Percentiles rank a stretch among this genome's conserved stretches.
phyloP scores from a whole-genome alignment of 2,797 vertebrate genomes.

The Myiotriccus ornatus region DNA sequence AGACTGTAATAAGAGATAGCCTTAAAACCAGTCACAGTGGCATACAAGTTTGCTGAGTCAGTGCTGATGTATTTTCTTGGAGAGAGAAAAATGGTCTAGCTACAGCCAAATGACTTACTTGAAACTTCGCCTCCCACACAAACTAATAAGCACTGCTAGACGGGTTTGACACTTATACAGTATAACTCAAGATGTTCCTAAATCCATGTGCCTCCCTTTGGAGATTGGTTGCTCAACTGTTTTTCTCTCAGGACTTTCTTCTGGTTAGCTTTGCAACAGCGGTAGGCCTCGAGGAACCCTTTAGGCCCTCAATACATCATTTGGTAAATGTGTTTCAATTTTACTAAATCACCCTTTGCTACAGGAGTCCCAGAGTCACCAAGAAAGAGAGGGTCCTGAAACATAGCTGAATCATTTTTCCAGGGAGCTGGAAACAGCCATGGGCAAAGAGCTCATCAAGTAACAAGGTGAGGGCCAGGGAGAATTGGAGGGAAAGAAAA shows the following conservation, averaged over 20 bases:
- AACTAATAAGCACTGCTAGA: constrained; percentile 8
- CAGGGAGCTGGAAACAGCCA: background rate
- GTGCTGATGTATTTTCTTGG: constrained; percentile 29
- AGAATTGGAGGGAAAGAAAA: background rate
- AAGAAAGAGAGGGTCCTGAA: background rate
- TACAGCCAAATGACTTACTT: constrained; percentile 11
- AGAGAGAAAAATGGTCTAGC: background rate
- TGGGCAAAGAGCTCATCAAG: background rate
- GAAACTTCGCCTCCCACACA: constrained; percentile 25
- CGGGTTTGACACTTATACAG: constrained; percentile 8
- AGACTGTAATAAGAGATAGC: background rate
- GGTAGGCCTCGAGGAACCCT: background rate
- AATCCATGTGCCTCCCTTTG: background rate
- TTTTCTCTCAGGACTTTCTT: background rate
- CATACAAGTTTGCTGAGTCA: constrained; percentile 8
- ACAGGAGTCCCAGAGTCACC: background rate
- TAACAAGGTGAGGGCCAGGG: background rate
- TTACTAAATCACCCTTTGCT: background rate
- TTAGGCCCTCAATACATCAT: background rate
- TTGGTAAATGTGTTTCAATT: background rate
- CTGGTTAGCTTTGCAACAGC: background rate
- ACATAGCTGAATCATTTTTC: background rate
- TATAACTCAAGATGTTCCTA: constrained; percentile 25
- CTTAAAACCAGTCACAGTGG: background rate
- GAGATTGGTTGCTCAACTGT: background rate